Evolutionary conservation across 2,113 vertebrate genomes (phyloP), one percentile per base, ranked within the genome.

Genomic region (Pomatorhinus ruficollis): DNA sequence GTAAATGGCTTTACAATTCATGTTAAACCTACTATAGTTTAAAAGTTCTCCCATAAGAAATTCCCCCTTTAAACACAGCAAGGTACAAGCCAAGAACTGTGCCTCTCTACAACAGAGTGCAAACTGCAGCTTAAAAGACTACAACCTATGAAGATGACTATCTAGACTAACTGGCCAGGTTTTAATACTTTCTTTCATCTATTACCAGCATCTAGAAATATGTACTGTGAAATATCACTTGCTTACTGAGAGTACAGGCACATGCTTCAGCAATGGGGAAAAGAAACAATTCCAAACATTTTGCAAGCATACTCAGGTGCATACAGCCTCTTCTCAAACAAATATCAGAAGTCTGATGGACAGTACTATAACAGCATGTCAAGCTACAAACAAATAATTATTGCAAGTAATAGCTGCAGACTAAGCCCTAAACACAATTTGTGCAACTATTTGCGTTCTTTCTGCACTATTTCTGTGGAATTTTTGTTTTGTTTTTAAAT

Each of bases 21-120:
- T 10, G 94, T 96, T 97, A 95, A 86, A 95, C 93, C 79, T 91
- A 93, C 89, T 82, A 97, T 39, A 96, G 90, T 96, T 96, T 84
- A 92, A 79, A 95, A 94, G 95, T 94, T 90, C 90, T 93, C 92
- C 93, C 66, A 1, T 50, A 82, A 95, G 96, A 96, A 97, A 96
- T 88, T 96, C 92, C 92, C 93, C 94, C 96, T 97, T 94, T 96
- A 94, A 97, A 96, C 94, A 93, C 93, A 95, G 75, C 85, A 97
- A 92, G 96, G 93, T 94, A 96, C 72, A 97, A 97, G 97, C 93
- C 93, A 97, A 96, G 86, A 92, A 95, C 87, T 93, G 95, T 93
- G 80, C 90, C 95, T 89, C 97, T 87, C 96, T 90, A 96, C 85
- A 96, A 92, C 91, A 97, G 97, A 97, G 97, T 97, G 96, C 96